Conservation (phyloP, 2,888 invertebrate species). For the Chouioia cunea region DNA sequence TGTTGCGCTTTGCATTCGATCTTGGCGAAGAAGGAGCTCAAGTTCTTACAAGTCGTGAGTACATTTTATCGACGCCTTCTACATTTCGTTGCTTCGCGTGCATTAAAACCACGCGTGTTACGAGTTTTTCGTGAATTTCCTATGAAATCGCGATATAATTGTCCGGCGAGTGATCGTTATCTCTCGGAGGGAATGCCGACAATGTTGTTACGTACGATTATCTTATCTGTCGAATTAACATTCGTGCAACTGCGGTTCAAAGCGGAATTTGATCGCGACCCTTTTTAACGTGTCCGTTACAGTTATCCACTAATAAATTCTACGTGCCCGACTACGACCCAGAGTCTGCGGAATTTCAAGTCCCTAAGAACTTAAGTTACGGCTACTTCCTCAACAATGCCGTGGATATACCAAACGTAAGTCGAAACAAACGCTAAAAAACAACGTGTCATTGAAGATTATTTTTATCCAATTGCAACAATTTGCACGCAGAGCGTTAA, state of each 20-base stretch:
- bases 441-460: conserved; percentile 4
- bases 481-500: conserved; percentile 70
- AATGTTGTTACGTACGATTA: too few relatives aligned
- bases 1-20: not conserved
- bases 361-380: conserved; percentile 49
- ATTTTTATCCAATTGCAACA: not conserved
- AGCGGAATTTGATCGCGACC: too few relatives aligned
- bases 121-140: too few relatives aligned
- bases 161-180: too few relatives aligned
- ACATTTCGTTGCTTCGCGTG: too few relatives aligned
- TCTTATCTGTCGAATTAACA: not conserved
- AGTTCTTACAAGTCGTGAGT: conserved; percentile 56
- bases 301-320: conserved; percentile 53
- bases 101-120: too few relatives aligned
- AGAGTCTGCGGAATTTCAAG: conserved; percentile 15
- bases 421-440: conserved; percentile 9
- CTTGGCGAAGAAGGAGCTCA: conserved; percentile 46
- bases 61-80: too few relatives aligned
- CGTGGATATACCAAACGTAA: conserved; percentile 55
- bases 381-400: conserved; percentile 43
- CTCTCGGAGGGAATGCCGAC: too few relatives aligned
- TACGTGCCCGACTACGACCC: conserved; percentile 48
- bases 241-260: not conserved
- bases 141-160: too few relatives aligned
- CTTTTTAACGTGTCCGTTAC: conserved; percentile 10